These are phyloP conservation scores for Leptinotarsa peninsularis DNA, from an alignment of 2,888 invertebrate genomes.

Conservation along the genomic window DNA sequence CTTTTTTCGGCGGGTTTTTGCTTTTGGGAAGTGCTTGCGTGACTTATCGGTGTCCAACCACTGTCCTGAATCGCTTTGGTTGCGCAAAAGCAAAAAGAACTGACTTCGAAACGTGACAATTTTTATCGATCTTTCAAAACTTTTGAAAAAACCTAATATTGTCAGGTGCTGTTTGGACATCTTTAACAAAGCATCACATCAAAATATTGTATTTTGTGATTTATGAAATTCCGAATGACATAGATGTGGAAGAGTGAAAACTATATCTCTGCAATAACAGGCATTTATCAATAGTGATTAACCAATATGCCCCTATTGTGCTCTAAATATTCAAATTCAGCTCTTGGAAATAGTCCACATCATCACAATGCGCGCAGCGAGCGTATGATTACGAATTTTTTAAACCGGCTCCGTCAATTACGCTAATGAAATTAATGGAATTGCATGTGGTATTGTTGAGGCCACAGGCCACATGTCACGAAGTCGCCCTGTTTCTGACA, in stretches of 20 bases:
- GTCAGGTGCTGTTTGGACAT: too few relatives aligned
- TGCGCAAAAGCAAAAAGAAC: too few relatives aligned
- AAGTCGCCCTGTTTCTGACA: constrained; percentile 55
- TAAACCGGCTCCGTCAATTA: constrained; percentile 42
- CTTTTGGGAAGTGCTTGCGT: too few relatives aligned
- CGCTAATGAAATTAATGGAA: constrained; percentile 64
- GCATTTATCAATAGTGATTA: constrained; percentile 11
- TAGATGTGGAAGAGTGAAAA: not conserved
- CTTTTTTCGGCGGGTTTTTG: too few relatives aligned
- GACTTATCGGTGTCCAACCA: too few relatives aligned
- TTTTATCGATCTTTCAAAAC: too few relatives aligned
- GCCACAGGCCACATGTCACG: constrained; percentile 54
- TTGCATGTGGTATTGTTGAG: constrained; percentile 62
- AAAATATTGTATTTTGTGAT: too few relatives aligned
- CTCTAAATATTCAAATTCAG: constrained; percentile 27
- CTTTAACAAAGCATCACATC: too few relatives aligned
- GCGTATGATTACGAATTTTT: constrained; percentile 27
- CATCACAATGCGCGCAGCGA: constrained; percentile 24
- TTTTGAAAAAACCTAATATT: too few relatives aligned
- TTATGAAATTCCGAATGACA: not conserved
- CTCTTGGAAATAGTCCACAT: constrained; percentile 20
- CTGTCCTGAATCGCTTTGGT: too few relatives aligned
- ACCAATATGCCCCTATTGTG: constrained; percentile 10
- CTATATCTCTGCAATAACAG: constrained; percentile 9
- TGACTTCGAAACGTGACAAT: too few relatives aligned